Conservation (phyloP, 2,113 vertebrate genomes). For the Pomatostomus ruficeps region DNA sequence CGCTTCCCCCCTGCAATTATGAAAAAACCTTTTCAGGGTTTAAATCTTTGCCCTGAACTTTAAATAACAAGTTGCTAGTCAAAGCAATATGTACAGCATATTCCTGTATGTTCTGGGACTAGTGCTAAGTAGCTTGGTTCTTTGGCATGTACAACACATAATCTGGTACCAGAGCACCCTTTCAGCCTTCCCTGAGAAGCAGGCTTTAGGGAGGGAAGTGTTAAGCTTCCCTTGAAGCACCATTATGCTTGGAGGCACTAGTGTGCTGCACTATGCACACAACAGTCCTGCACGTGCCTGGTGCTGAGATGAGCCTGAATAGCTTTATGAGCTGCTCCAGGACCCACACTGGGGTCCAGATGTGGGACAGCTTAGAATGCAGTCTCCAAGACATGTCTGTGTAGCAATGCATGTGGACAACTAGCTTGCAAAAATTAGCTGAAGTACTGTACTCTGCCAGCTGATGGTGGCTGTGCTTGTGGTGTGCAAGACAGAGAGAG, state of each 20-base stretch:
- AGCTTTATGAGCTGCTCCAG: neutral
- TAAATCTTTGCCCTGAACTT: constrained; percentile 25
- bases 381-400: neutral
- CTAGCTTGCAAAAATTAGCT: neutral
- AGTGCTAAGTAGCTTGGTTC: neutral
- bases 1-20: neutral
- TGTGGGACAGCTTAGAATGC: neutral
- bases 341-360: rapidly evolving
- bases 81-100: neutral
- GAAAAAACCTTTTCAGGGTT: neutral
- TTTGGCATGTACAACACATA: neutral
- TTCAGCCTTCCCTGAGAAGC: neutral
- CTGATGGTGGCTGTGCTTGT: neutral
- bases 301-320: neutral
- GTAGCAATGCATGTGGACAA: neutral
- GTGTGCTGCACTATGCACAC: neutral
- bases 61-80: neutral
- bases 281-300: neutral
- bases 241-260: rapidly evolving
- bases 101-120: neutral
- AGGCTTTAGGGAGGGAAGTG: neutral
- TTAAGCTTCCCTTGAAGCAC: neutral
- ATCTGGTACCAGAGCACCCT: neutral
- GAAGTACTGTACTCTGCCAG: neutral
- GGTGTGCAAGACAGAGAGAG: neutral